These are phyloP conservation scores for Erpornis zantholeuca DNA, from an alignment of 2,113 vertebrate species.

Conservation along the genomic window DNA sequence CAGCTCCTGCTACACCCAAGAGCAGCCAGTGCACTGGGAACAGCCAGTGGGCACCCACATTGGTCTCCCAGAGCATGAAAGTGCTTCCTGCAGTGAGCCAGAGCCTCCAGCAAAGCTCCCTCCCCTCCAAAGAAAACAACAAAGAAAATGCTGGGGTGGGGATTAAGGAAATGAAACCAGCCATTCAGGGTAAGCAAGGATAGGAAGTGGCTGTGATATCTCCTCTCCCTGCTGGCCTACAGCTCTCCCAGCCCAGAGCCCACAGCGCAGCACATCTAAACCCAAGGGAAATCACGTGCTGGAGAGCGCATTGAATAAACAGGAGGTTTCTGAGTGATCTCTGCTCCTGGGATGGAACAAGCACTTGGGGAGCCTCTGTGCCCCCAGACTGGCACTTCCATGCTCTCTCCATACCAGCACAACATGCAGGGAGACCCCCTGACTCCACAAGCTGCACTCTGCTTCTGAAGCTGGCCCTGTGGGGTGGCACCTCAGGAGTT, in stretches of 20 bases:
- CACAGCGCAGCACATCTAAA: background rate
- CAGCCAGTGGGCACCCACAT: background rate
- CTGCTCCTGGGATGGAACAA: background rate
- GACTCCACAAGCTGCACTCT: too few relatives aligned
- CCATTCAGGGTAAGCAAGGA: background rate
- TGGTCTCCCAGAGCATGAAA: background rate
- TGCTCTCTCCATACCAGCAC: background rate
- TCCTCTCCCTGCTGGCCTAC: background rate
- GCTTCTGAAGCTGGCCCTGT: background rate
- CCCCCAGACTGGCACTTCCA: background rate
- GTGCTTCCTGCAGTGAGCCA: background rate
- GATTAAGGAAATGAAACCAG: constrained; percentile 13
- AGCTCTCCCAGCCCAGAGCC: background rate
- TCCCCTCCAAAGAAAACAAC: background rate
- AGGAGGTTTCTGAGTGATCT: background rate
- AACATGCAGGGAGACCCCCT: background rate
- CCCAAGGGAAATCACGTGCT: background rate
- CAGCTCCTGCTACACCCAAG: background rate
- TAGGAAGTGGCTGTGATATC: constrained; percentile 22
- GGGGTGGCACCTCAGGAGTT: background rate
- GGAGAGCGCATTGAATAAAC: fast-evolving
- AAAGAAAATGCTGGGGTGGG: background rate
- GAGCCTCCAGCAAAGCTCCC: background rate
- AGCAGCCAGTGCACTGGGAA: background rate
- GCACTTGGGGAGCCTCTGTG: background rate